Conservation (phyloP, 2,113 vertebrate species). For the Tychaedon coryphoeus region DNA sequence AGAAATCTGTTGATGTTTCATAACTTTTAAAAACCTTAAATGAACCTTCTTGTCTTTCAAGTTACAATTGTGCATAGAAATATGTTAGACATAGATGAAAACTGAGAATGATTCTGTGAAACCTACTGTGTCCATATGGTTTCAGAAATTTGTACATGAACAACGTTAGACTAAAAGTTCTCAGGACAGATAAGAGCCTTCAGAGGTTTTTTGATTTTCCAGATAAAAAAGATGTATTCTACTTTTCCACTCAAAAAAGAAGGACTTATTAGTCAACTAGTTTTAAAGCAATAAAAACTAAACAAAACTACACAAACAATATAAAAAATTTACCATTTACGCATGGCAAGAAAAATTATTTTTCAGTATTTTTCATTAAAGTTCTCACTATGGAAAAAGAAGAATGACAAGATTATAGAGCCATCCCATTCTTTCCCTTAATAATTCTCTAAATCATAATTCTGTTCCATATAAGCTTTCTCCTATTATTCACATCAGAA, state of each 20-base stretch:
- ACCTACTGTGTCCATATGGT: constrained; percentile 17
- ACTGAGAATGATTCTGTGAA: background rate
- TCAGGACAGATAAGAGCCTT: background rate
- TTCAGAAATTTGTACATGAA: background rate
- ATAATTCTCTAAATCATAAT: background rate
- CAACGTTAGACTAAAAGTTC: background rate
- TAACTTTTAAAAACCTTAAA: background rate
- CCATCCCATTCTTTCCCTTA: background rate
- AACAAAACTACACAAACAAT: background rate
- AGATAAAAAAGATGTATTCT: background rate
- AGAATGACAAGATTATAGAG: background rate
- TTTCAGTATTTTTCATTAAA: background rate
- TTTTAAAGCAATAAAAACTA: background rate
- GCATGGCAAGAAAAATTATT: background rate
- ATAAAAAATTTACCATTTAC: background rate
- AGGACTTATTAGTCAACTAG: background rate
- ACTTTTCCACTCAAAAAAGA: background rate
- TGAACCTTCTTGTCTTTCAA: background rate
- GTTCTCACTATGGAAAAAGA: background rate
- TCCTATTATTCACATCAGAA: background rate
- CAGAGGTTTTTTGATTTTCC: background rate
- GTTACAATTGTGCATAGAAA: background rate
- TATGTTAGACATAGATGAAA: background rate
- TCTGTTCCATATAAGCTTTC: background rate
- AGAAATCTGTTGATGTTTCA: background rate